Conservation (phyloP, 2,888 invertebrate genomes). For the Morpho helenor region DNA sequence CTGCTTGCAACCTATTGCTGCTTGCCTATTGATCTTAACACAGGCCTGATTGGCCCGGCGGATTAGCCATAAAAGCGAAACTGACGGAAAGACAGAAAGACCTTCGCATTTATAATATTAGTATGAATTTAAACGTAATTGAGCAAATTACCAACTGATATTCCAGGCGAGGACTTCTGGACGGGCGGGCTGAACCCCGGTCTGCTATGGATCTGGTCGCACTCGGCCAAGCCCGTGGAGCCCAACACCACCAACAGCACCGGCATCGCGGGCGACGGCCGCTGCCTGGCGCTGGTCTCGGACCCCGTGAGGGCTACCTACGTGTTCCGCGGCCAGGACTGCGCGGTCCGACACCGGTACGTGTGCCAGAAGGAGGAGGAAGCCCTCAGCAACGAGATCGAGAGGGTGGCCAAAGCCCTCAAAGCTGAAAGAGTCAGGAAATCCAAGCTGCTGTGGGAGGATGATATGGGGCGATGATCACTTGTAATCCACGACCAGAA, state of each 20-base stretch:
- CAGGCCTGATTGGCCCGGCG: too few species aligned
- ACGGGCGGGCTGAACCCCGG: conserved; percentile 92
- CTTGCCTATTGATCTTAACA: too few species aligned
- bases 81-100: too few species aligned
- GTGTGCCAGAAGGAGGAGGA: conserved; percentile 84
- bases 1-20: too few species aligned
- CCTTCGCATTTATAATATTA: too few species aligned
- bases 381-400: conserved; percentile 81
- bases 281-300: conserved; percentile 85
- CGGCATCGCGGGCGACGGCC: conserved; percentile 80
- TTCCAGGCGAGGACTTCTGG: conserved; percentile 86
- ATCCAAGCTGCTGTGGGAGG: conserved; percentile 20
- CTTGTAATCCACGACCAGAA: too few species aligned
- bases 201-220: conserved; percentile 92
- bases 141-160: neutral
- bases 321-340: conserved; percentile 86
- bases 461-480: neutral
- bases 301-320: conserved; percentile 81
- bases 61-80: too few species aligned
- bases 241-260: conserved; percentile 51
- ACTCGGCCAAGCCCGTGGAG: conserved; percentile 86
- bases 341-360: conserved; percentile 82
- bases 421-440: conserved; percentile 8
- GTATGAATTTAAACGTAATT: too few species aligned
- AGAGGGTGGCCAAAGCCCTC: conserved; percentile 57